Evolutionary conservation across 2,113 vertebrate species (phyloP), one percentile per base, ranked within the genome.

Genomic region (Callopanchax toddi): DNA sequence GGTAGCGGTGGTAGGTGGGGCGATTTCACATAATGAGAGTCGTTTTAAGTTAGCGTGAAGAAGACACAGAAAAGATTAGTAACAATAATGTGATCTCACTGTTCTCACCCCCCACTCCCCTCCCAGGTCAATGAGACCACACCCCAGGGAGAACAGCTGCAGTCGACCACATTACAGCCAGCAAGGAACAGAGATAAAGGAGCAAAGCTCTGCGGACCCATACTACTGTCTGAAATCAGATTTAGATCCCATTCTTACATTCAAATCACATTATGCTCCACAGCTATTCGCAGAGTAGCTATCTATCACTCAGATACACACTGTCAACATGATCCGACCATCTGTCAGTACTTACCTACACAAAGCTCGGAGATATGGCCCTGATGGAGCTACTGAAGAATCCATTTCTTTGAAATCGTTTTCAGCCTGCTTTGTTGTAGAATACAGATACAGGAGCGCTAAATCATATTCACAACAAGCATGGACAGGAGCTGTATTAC

Each of bases 201-300:
- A 81, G 73, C 56, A 83, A 76, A 81, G 84, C 86, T 82, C 79
- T 74, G 36, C 10, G 76, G 84, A 86, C 77, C 58, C 67, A 65
- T 83, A 71, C 66, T 68, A 62, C 77, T 26, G 71, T 23, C 67
- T 66, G 49, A 72, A 91, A 91, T 87, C 71, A 64, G 78, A 87
- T 91, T 88, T 82, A 75, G 77, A 86, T 83, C 75, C 82, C 82
- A 82, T 80, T 89, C 79, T 64, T 72, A 78, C 67, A 62, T 72
- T 78, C 83, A 86, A 85, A 89, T 89, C 74, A 67, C 77, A 83
- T 89, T 87, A 89, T 15, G 48, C 76, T 78, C 55, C 78, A 77
- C 64, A 75, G 85, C 71, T 81, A 78, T 80, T 84, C 68, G 49
- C 73, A 60, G 79, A 77, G 79, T 39, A 66, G 67, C 70, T 60